A percentile compares a stretch with the other conserved stretches of the same genome.
Conservation (phyloP, 2,888 invertebrate species). For the Liodrosophila aerea region DNA sequence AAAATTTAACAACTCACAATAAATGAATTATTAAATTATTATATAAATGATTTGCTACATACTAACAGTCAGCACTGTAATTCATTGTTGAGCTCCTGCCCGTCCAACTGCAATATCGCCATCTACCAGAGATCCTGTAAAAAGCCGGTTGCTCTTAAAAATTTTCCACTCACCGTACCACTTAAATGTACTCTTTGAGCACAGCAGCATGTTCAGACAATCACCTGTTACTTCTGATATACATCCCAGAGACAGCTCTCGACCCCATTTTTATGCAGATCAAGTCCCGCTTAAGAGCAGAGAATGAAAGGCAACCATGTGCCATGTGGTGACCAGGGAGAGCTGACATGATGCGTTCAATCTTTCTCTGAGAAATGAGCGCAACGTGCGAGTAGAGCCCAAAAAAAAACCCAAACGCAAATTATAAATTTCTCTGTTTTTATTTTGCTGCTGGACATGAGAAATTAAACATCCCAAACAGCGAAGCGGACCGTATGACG, state of each 20-base stretch:
- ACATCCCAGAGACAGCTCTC: conserved; percentile 60
- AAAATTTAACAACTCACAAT: not conserved
- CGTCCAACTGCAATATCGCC: not conserved
- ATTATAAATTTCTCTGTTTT: conserved; percentile 74
- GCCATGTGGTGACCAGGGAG: conserved; percentile 47
- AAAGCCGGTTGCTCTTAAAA: conserved; percentile 66
- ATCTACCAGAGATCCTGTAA: conserved; percentile 56
- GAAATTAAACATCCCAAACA: conserved; percentile 68
- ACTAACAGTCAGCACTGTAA: too few relatives aligned
- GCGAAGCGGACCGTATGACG: too few relatives aligned
- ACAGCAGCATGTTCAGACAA: conserved; percentile 33
- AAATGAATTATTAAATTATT: too few relatives aligned
- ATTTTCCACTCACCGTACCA: conserved; percentile 33
- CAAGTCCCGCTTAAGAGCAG: conserved; percentile 76
- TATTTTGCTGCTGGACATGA: conserved; percentile 65
- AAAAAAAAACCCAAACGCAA: conserved; percentile 35
- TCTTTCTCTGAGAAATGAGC: conserved; percentile 60
- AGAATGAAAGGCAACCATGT: conserved; percentile 28
- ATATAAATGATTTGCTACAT: too few relatives aligned
- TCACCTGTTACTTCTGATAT: conserved; percentile 67
- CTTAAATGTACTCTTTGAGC: conserved; percentile 40
- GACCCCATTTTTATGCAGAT: conserved; percentile 75
- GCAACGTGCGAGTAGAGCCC: conserved; percentile 37
- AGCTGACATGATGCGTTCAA: conserved; percentile 55
- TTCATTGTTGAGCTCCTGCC: too few relatives aligned